phyloP scores from a whole-genome alignment of 2,797 vertebrate genomes.

The Taenioides sp. region DNA sequence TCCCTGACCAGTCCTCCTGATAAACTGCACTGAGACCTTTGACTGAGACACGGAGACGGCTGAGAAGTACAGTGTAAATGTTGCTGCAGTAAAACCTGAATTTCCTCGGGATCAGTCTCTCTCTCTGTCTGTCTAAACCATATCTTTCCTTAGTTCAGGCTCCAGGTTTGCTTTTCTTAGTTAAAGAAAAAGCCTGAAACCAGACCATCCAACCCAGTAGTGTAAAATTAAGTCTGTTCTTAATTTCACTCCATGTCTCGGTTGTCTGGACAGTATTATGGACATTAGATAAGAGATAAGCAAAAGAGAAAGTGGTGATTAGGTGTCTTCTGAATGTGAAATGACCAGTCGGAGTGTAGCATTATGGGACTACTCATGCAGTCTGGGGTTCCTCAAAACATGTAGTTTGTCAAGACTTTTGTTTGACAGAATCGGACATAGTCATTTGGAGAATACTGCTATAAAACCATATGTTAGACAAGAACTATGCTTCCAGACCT shows the following conservation, averaged over 20 bases:
- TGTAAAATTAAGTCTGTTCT: slow-evolving; percentile 34
- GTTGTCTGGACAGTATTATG: slow-evolving; percentile 28
- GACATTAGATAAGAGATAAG: slow-evolving; percentile 16
- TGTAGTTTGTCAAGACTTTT: not conserved
- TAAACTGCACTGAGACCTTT: no score
- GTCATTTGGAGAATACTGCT: not conserved
- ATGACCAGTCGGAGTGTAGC: not conserved
- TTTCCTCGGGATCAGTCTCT: no score
- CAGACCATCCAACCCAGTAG: slow-evolving; percentile 8
- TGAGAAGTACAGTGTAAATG: no score
- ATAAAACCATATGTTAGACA: not conserved
- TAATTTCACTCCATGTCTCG: slow-evolving; percentile 23
- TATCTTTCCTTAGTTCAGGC: no score
- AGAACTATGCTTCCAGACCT: not conserved
- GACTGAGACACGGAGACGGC: no score
- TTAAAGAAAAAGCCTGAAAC: not conserved
- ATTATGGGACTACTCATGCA: not conserved
- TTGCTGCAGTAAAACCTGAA: no score
- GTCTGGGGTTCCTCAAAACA: slow-evolving; percentile 37
- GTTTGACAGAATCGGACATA: not conserved
- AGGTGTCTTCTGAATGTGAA: not conserved
- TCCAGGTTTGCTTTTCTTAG: not conserved
- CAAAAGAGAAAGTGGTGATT: slow-evolving; percentile 16
- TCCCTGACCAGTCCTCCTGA: no score
- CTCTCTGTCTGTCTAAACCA: no score